phyloP scores from a whole-genome alignment of 2,888 invertebrate species.

The Craniophora ligustri region DNA sequence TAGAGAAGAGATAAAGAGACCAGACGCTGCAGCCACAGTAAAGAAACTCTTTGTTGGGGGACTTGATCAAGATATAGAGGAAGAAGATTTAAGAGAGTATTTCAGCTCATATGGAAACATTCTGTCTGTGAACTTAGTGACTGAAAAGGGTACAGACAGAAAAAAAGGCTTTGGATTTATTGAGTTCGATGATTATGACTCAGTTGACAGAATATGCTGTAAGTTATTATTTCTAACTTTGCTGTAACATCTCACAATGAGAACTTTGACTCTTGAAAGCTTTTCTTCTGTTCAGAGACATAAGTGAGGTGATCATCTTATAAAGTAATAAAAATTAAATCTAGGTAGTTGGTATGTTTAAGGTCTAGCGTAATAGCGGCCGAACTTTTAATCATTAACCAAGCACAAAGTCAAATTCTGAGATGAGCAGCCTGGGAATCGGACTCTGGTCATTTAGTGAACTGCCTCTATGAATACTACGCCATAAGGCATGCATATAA shows the following conservation, averaged over 20 bases:
- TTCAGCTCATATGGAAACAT: conserved; percentile 95
- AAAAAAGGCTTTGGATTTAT: conserved; percentile 98
- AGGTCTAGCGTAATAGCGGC: no score
- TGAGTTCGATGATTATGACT: conserved; percentile 98
- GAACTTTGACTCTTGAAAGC: no score
- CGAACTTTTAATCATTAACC: no score
- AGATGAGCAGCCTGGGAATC: no score
- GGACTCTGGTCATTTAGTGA: no score
- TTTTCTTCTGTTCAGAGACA: no score
- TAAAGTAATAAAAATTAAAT: no score
- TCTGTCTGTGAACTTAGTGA: conserved; percentile 94
- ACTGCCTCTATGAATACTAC: no score
- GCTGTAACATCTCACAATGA: conserved; percentile 48
- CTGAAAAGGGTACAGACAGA: conserved; percentile 97
- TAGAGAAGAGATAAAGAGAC: conserved; percentile 95
- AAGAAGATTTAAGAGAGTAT: conserved; percentile 95
- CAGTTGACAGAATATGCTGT: conserved; percentile 98
- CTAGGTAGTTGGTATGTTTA: no score
- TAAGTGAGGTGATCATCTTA: no score
- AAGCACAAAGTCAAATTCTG: no score
- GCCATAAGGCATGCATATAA: no score
- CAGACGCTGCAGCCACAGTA: conserved; percentile 97
- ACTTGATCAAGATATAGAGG: conserved; percentile 96
- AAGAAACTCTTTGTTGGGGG: conserved; percentile 98
- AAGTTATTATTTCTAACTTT: conserved; percentile 76